A percentile compares a stretch with the other conserved stretches of the same genome.
These are phyloP conservation scores for Malurus leucopterus DNA, from an alignment of 2,797 vertebrate genomes.

Conservation along the genomic window DNA sequence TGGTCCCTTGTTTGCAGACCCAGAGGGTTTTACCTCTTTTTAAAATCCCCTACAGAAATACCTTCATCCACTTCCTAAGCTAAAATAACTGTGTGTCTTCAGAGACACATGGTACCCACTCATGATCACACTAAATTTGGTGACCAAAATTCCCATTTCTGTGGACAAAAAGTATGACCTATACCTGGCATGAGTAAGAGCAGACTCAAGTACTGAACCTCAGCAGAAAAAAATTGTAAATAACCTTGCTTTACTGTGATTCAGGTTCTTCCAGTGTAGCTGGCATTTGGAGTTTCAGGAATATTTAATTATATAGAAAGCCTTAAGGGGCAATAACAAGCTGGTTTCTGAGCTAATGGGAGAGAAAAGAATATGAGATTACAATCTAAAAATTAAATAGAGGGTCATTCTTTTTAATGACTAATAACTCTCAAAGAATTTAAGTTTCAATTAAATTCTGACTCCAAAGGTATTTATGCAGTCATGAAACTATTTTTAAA, in stretches of 20 bases:
- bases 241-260: not conserved
- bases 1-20: not conserved
- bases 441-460: conserved; percentile 64
- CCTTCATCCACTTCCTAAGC: not conserved
- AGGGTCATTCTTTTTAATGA: conserved; percentile 60
- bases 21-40: not conserved
- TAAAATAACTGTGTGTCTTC: not conserved
- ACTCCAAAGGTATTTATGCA: conserved; percentile 57
- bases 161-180: not conserved
- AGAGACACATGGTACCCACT: not conserved
- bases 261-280: conserved; percentile 1
- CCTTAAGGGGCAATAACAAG: conserved; percentile 47
- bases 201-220: not conserved
- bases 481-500: conserved; percentile 60
- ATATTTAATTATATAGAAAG: conserved; percentile 59
- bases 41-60: not conserved
- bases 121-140: fast-evolving
- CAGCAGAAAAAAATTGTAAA: not conserved
- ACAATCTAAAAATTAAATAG: conserved; percentile 61
- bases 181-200: not conserved
- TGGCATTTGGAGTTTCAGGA: conserved; percentile 22
- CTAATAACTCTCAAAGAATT: conserved; percentile 59
- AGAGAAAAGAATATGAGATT: conserved; percentile 54
- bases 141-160: not conserved
- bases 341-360: conserved; percentile 47